phyloP scores from a whole-genome alignment of 2,113 vertebrate genomes.

The Cavia porcellus region DNA sequence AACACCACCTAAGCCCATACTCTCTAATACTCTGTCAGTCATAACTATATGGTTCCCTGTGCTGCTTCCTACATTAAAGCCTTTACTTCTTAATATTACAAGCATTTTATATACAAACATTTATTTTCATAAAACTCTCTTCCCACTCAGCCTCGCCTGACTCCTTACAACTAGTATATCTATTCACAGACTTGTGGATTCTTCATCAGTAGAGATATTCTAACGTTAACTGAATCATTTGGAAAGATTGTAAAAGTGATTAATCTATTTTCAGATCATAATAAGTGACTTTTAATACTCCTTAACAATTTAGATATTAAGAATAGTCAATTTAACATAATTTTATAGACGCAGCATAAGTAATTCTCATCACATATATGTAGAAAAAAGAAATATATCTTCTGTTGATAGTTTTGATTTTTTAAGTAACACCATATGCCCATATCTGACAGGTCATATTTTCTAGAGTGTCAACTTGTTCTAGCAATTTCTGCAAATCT shows the following conservation, averaged over 20 bases:
- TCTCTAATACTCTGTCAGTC: background rate
- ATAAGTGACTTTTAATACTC: background rate
- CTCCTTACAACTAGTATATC: background rate
- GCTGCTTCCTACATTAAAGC: background rate
- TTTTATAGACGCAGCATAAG: background rate
- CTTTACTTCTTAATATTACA: background rate
- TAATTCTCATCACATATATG: background rate
- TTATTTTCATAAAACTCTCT: background rate
- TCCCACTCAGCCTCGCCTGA: background rate
- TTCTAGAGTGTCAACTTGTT: constrained; percentile 28
- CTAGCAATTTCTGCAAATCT: background rate
- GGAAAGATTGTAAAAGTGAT: background rate
- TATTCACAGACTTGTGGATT: background rate
- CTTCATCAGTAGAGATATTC: background rate
- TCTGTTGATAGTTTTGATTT: constrained; percentile 26
- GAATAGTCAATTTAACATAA: background rate
- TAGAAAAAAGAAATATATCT: background rate
- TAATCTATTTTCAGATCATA: background rate
- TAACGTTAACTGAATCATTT: background rate
- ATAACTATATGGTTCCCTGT: background rate
- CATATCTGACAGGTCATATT: background rate
- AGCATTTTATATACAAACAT: background rate
- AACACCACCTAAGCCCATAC: background rate
- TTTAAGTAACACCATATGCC: background rate
- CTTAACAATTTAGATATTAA: background rate